These are phyloP conservation scores for Lepisosteus osseus DNA, from an alignment of 2,113 vertebrate species.

Conservation along the genomic window DNA sequence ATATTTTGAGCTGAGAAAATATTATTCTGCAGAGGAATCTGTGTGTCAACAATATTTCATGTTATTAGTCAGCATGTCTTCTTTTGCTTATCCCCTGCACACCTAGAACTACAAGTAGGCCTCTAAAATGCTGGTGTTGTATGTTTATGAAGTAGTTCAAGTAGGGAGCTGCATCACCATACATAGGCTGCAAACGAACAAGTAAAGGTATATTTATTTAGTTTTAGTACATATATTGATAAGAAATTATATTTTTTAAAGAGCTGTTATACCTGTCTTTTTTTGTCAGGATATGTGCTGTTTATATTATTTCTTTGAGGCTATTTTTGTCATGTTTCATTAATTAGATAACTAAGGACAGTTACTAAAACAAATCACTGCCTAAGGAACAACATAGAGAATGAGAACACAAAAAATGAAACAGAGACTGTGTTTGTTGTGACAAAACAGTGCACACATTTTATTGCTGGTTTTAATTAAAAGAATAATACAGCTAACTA, in stretches of 20 bases:
- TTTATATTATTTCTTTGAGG: background rate
- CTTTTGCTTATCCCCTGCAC: background rate
- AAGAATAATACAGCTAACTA: background rate
- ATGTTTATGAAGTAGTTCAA: too few species aligned
- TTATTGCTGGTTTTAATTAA: slow-evolving; percentile 4
- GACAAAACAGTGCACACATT: slow-evolving; percentile 4
- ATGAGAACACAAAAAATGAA: background rate
- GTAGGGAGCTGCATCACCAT: too few species aligned
- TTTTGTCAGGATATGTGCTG: background rate
- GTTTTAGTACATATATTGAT: background rate
- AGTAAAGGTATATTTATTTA: too few species aligned
- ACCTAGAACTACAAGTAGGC: background rate
- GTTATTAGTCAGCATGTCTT: background rate
- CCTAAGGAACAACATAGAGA: background rate
- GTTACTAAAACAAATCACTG: background rate
- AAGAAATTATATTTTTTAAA: background rate
- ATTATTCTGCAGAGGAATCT: background rate
- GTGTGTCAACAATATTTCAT: background rate
- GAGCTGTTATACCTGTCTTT: background rate
- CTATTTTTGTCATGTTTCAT: slow-evolving; percentile 1
- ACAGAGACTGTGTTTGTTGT: background rate
- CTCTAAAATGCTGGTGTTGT: too few species aligned
- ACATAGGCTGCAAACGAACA: too few species aligned
- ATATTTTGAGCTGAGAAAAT: background rate
- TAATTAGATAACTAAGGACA: background rate